phyloP scores from a whole-genome alignment of 2,797 vertebrate species.

The Gymnothorax reevesii region DNA sequence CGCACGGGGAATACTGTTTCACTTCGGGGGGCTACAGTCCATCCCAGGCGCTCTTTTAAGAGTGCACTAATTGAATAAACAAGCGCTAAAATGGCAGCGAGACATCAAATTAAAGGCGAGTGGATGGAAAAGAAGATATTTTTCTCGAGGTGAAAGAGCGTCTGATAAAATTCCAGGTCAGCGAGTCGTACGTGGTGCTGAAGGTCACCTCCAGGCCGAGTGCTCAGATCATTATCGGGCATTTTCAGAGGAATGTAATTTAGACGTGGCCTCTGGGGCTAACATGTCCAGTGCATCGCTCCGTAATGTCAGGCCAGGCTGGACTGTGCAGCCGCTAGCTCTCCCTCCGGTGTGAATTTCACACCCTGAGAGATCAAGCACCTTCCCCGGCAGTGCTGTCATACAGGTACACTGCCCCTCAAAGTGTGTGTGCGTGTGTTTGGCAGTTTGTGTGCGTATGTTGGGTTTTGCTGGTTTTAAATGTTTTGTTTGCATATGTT shows the following conservation, averaged over 20 bases:
- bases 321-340: conserved; percentile 11
- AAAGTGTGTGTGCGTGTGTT: not conserved
- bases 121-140: not conserved
- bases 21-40: conserved; percentile 37
- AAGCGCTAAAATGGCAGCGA: conserved; percentile 24
- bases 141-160: conserved; percentile 12
- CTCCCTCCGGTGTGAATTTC: conserved; percentile 26
- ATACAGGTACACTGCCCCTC: conserved; percentile 49
- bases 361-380: conserved; percentile 2
- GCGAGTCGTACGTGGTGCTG: not conserved
- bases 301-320: conserved; percentile 6
- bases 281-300: not conserved
- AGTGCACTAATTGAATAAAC: conserved; percentile 5
- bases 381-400: not conserved
- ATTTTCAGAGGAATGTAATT: conserved; percentile 33
- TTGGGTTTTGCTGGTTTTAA: too few relatives aligned
- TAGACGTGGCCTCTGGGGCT: conserved; percentile 32
- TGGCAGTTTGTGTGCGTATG: too few relatives aligned
- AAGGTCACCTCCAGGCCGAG: not conserved
- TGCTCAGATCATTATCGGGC: conserved; percentile 22
- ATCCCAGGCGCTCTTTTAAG: conserved; percentile 36
- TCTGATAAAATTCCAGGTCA: not conserved
- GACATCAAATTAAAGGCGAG: not conserved
- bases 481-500: too few relatives aligned
- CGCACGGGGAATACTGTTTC: conserved; percentile 53